phyloP scores from a whole-genome alignment of 2,888 invertebrate genomes.

The Graphium colonna region DNA sequence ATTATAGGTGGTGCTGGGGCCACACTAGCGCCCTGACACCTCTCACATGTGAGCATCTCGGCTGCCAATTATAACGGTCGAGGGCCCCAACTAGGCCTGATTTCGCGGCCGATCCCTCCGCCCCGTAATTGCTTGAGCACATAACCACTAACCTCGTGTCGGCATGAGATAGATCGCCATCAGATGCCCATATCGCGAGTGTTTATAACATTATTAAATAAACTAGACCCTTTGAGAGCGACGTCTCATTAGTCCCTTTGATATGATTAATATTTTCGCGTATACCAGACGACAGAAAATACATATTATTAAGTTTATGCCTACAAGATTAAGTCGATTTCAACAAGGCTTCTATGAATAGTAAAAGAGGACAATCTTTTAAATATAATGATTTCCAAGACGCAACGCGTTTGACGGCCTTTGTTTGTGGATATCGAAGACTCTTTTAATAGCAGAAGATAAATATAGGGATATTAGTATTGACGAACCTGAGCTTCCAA shows the following conservation, averaged over 20 bases:
- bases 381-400: no score
- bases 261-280: constrained; percentile 1
- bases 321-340: no score
- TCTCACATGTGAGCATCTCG: constrained; percentile 45
- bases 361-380: no score
- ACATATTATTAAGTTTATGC: neutral
- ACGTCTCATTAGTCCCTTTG: neutral
- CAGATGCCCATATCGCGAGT: constrained; percentile 29
- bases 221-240: constrained; percentile 6
- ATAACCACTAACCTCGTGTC: constrained; percentile 54
- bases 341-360: no score
- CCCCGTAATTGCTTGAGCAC: constrained; percentile 67
- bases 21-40: constrained; percentile 59
- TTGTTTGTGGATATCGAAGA: no score
- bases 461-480: no score
- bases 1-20: constrained; percentile 55
- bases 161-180: constrained; percentile 55
- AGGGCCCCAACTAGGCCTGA: constrained; percentile 35
- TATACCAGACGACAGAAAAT: neutral
- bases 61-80: constrained; percentile 66
- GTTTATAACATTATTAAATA: constrained; percentile 16
- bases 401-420: no score
- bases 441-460: no score
- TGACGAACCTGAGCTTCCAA: no score
- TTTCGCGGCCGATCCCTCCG: constrained; percentile 42